Base-by-base conservation (phyloP, 1,140 invertebrate species). In the Heliothis virescens region DNA sequence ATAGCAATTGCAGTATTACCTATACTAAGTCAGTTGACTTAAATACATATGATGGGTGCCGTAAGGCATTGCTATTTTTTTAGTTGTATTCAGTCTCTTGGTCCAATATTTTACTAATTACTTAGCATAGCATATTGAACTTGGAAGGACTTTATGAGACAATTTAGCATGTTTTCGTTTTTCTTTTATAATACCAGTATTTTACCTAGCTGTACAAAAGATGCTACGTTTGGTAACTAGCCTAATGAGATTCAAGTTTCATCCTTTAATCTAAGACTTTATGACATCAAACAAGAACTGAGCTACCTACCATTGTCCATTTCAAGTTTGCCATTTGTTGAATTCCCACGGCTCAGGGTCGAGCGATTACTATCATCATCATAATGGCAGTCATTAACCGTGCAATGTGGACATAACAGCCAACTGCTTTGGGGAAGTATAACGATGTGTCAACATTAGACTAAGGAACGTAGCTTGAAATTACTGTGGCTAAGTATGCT, bases 381-480 rank as follows among this genome's bases (percentile, higher is more conserved):
- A 69, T 69, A 69, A 69, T 69, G 65, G 12, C 18, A 11, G n/a
- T 69, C 48, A 69, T 69, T 69, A 69, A 69, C 47, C 65, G 65
- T 52, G 65, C 48, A 26, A 69, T 52, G 65, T 69, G 65, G 65
- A 26, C 65, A 69, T 52, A 62, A 29, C 59, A 50, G 18, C n/a
- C 16, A 67, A 50, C 62, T 65, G 63, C 48, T 69, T 69, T 69
- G 16, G 47, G 65, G 21, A 52, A 52, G 18, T 48, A 21, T 69
- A 69, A 69, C 48, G 65, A 69, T 16, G 63, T 50, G 47, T 18
- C 63, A 48, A 16, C 63, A 50, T 67, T 47, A 48, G 4, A 47
- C 41, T 47, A 41, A 50, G 18, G 16, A 26, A 21, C 47, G 11
- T 50, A n/a, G 63, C 21, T 67, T 47, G 10, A 26, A 52, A 26